Conservation (phyloP, 2,113 vertebrate genomes). For the Phrynosoma blainvillii region DNA sequence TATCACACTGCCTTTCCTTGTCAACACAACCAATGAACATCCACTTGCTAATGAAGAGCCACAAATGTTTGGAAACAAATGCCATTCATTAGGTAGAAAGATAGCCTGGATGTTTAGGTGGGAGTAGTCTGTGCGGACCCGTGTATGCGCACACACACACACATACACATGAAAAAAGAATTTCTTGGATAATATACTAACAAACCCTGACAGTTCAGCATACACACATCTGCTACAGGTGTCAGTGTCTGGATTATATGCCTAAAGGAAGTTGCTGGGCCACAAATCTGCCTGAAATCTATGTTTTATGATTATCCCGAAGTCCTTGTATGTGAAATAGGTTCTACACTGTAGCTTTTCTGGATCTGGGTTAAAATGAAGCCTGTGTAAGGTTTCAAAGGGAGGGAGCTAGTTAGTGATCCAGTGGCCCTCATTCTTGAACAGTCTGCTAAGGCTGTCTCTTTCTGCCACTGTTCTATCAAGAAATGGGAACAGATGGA, state of each 20-base stretch:
- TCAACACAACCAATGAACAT: slow-evolving; percentile 18
- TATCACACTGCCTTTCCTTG: slow-evolving; percentile 17
- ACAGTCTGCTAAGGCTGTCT: neutral
- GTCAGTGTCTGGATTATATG: neutral
- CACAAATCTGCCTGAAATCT: neutral
- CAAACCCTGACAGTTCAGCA: no score
- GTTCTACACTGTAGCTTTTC: neutral
- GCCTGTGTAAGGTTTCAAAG: neutral
- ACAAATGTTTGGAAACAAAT: slow-evolving; percentile 39
- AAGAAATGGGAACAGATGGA: neutral
- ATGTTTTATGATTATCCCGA: neutral
- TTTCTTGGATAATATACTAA: neutral
- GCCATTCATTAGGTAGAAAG: slow-evolving; percentile 41
- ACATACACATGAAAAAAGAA: neutral
- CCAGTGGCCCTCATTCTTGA: no score
- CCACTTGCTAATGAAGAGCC: neutral
- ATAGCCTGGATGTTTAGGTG: fast-evolving
- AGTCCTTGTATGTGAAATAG: neutral
- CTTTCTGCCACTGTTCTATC: neutral
- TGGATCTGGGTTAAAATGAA: neutral
- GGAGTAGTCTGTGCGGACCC: neutral
- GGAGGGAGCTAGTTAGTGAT: no score
- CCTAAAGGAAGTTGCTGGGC: neutral
- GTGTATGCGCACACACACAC: no score
- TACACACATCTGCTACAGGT: no score